Conservation (phyloP, 2,797 vertebrate genomes). For the Acomys russatus region DNA sequence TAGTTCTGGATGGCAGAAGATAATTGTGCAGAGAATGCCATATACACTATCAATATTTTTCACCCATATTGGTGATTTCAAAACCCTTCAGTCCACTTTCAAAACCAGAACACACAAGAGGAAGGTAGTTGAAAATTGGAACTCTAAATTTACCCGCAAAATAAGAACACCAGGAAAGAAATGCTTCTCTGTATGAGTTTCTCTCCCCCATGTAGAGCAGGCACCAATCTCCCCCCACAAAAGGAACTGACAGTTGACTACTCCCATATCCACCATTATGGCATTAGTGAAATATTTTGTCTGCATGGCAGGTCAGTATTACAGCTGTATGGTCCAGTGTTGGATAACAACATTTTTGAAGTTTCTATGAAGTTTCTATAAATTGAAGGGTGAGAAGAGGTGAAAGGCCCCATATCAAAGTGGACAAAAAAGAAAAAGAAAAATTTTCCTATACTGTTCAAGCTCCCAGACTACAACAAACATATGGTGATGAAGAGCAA, state of each 20-base stretch:
- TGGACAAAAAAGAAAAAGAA: too few species aligned
- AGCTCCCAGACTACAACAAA: background rate
- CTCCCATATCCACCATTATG: background rate
- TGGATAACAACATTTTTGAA: background rate
- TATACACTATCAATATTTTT: background rate
- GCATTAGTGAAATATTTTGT: background rate
- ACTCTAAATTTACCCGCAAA: background rate
- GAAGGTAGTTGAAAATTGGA: background rate
- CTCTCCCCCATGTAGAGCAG: background rate
- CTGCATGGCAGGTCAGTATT: background rate
- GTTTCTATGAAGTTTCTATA: background rate
- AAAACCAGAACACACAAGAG: background rate
- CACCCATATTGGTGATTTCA: background rate
- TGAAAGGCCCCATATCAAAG: background rate
- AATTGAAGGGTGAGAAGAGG: background rate
- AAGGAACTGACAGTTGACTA: background rate
- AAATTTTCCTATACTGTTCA: too few species aligned
- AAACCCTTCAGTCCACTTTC: background rate
- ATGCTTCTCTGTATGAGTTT: background rate
- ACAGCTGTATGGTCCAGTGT: background rate
- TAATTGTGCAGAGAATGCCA: background rate
- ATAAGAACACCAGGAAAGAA: accelerated
- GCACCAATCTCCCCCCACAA: background rate
- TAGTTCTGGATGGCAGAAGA: background rate
- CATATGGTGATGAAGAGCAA: background rate